phyloP scores from a whole-genome alignment of 2,888 invertebrate genomes.

The Trisateles emortualis region DNA sequence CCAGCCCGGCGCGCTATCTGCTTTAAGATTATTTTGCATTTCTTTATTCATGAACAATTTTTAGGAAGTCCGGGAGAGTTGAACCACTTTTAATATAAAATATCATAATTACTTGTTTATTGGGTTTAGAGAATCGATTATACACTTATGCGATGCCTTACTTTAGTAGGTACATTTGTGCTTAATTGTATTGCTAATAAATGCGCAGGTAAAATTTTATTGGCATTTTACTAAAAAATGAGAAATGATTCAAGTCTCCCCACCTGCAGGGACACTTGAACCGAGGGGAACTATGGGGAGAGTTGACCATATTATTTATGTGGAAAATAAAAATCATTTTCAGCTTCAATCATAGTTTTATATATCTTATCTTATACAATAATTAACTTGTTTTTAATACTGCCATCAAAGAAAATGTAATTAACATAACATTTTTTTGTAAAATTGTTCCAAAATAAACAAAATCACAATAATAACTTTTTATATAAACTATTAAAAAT shows the following conservation, averaged over 20 bases:
- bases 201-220: constrained; percentile 2
- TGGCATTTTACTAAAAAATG: constrained; percentile 5
- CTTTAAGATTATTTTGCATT: too few relatives aligned
- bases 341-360: not conserved
- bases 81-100: constrained; percentile 1
- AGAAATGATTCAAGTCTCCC: not conserved
- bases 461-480: not conserved
- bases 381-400: constrained; percentile 8
- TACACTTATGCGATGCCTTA: not conserved
- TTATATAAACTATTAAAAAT: not conserved
- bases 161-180: not conserved
- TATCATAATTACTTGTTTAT: constrained; percentile 3
- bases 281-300: not conserved
- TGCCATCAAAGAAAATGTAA: constrained; percentile 1
- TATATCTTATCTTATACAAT: constrained; percentile 3
- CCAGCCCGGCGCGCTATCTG: too few relatives aligned
- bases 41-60: too few relatives aligned
- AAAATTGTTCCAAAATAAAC: constrained; percentile 4
- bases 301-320: not conserved
- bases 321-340: not conserved
- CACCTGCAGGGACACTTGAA: not conserved
- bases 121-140: not conserved
- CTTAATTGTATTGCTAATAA: not conserved
- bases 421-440: constrained; percentile 3
- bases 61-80: not conserved